Base-by-base conservation (phyloP, 2,888 invertebrate species). In the Cistogaster globosa region DNA sequence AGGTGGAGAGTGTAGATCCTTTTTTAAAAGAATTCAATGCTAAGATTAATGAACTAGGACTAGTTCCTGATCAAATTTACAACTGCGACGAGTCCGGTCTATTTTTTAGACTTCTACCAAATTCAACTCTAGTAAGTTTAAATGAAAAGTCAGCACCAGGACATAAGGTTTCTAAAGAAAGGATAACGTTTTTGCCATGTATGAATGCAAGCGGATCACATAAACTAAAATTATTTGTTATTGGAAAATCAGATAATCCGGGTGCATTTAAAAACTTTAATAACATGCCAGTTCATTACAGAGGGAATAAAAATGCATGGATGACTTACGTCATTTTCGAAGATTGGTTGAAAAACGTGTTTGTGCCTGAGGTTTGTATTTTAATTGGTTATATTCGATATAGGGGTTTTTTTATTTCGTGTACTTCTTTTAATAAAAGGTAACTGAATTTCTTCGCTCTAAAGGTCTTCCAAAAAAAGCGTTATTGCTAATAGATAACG, bases 171-270 rank as follows among this genome's bases (percentile, higher is more conserved):
- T n/a, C n/a, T n/a, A n/a, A n/a, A n/a, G n/a, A n/a, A n/a, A n/a
- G n/a, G n/a, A n/a, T n/a, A n/a, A n/a, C n/a, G n/a, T n/a, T n/a
- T n/a, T n/a, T n/a, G n/a, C n/a, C n/a, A n/a, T n/a, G n/a, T n/a
- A n/a, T n/a, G n/a, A n/a, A n/a, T n/a, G n/a, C n/a, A n/a, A n/a
- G n/a, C n/a, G n/a, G n/a, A n/a, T n/a, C n/a, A n/a, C n/a, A n/a
- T n/a, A n/a, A n/a, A n/a, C 36, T 88, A 9, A 78, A 68, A 63
- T 79, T 86, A 16, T 72, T 88, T 18, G 76, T 87, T 32, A 84
- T 87, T 51, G 87, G 87, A n/a, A 83, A 86, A 48, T 75, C 84
- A n/a, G 85, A 80, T 16, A 87, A 86, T 71, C 80, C 87, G 12
- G 51, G 86, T 20, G 58, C 83, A 74, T 80, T 88, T 77, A 75